Evolutionary conservation across 2,888 invertebrate genomes (phyloP).

Genomic region (Meandrusa payeni): DNA sequence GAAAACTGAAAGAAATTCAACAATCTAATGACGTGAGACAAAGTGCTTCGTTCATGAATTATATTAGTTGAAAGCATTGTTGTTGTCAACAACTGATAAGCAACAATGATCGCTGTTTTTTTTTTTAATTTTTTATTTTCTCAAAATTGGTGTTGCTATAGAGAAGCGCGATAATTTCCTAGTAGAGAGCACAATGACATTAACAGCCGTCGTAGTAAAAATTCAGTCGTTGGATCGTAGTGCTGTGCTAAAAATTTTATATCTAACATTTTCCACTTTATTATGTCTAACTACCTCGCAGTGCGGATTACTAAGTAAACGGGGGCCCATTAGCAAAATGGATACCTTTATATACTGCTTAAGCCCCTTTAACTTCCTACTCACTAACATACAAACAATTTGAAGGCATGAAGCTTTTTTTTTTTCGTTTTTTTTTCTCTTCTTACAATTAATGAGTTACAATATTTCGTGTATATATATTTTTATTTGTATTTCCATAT

Average conservation of each 20-base stretch:
- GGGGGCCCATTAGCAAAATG: conserved; percentile 52
- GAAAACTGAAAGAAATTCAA: conserved; percentile 39
- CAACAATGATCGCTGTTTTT: conserved; percentile 51
- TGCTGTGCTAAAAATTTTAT: conserved; percentile 23
- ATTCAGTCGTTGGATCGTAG: conserved; percentile 21
- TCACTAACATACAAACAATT: conserved; percentile 74
- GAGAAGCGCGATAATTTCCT: conserved; percentile 56
- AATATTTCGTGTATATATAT: conserved; percentile 79
- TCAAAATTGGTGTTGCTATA: conserved; percentile 59
- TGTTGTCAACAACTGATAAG: conserved; percentile 57
- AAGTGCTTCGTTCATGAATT: conserved; percentile 41
- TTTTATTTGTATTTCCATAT: conserved; percentile 77
- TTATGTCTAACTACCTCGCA: conserved; percentile 70
- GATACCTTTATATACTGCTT: conserved; percentile 59
- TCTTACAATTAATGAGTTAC: conserved; percentile 67
- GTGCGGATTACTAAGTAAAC: conserved; percentile 65
- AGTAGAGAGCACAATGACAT: conserved; percentile 27
- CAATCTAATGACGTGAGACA: conserved; percentile 40
- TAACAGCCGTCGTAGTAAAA: conserved; percentile 8
- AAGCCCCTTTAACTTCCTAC: conserved; percentile 61
- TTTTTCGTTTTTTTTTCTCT: conserved; percentile 60
- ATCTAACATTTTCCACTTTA: conserved; percentile 50
- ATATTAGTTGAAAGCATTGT: conserved; percentile 54
- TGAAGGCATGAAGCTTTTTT: conserved; percentile 77
- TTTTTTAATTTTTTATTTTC: conserved; percentile 46